Evolutionary conservation across 1,140 invertebrate species (phyloP).

Genomic region (Cyclina sinensis): DNA sequence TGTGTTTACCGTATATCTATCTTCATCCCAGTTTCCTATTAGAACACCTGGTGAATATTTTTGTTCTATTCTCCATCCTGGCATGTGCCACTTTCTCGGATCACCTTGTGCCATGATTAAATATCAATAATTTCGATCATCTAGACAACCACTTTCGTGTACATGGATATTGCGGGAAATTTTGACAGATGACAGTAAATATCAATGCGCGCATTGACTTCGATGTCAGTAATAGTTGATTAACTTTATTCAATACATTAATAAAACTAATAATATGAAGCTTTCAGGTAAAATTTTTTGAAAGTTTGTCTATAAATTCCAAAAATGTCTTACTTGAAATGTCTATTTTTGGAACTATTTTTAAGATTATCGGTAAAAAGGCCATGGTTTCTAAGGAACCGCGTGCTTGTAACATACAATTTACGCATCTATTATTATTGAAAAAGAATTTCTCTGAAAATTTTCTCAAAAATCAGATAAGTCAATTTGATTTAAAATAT

Average conservation of each 20-base stretch:
- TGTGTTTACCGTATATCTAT: slow-evolving; percentile 79
- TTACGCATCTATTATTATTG: background rate
- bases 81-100: slow-evolving; percentile 80
- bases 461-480: too few species aligned
- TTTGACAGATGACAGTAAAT: slow-evolving; percentile 59
- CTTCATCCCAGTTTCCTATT: slow-evolving; percentile 85
- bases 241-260: too few species aligned
- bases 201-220: slow-evolving; percentile 33
- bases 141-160: slow-evolving; percentile 2
- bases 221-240: background rate
- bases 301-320: too few species aligned
- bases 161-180: slow-evolving; percentile 68
- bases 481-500: too few species aligned
- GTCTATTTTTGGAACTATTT: slow-evolving; percentile 15
- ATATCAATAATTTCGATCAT: background rate
- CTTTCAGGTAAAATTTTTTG: too few species aligned
- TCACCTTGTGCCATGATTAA: slow-evolving; percentile 77
- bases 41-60: slow-evolving; percentile 80
- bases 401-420: background rate
- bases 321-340: too few species aligned
- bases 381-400: slow-evolving; percentile 65
- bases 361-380: background rate
- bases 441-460: too few species aligned
- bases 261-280: too few species aligned
- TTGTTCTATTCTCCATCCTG: slow-evolving; percentile 85